Evolutionary conservation across 2,888 invertebrate species (phyloP).

Genomic region (Tenodera sinensis): DNA sequence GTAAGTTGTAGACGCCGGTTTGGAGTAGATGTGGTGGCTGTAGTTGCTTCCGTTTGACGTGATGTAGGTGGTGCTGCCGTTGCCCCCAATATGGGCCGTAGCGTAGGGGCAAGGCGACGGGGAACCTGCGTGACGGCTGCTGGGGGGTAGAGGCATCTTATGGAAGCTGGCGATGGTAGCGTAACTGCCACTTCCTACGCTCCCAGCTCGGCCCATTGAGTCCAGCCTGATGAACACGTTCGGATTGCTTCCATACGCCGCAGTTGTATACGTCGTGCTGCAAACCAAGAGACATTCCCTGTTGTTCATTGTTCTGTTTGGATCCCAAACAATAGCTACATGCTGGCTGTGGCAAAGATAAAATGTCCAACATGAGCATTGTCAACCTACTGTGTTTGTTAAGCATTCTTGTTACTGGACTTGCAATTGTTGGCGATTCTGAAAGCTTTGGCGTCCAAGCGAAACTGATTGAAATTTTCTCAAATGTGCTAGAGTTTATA

Average conservation of each 20-base stretch:
- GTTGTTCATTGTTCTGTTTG: too few relatives aligned
- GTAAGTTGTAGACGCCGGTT: constrained; percentile 53
- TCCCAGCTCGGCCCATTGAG: constrained; percentile 66
- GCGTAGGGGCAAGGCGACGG: constrained; percentile 63
- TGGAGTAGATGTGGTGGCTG: constrained; percentile 50
- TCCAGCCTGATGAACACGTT: constrained; percentile 73
- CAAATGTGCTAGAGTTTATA: too few relatives aligned
- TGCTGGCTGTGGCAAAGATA: background rate
- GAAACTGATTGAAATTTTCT: too few relatives aligned
- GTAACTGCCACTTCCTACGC: constrained; percentile 70
- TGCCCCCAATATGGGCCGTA: constrained; percentile 46
- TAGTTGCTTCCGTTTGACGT: constrained; percentile 38
- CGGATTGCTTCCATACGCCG: constrained; percentile 71
- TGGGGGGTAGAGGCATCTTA: constrained; percentile 56
- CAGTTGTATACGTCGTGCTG: constrained; percentile 74
- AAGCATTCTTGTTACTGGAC: too few relatives aligned
- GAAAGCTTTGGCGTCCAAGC: too few relatives aligned
- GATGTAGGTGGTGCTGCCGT: constrained; percentile 17
- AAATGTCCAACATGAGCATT: background rate
- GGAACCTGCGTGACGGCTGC: constrained; percentile 49
- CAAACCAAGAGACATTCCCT: constrained; percentile 35
- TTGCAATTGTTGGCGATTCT: too few relatives aligned
- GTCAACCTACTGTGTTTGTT: too few relatives aligned
- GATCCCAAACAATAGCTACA: too few relatives aligned
- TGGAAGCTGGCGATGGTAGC: constrained; percentile 81